Evolutionary conservation across 2,113 vertebrate genomes (phyloP), one percentile per base, ranked within the genome.

Genomic region (Oncorhynchus gorbuscha): DNA sequence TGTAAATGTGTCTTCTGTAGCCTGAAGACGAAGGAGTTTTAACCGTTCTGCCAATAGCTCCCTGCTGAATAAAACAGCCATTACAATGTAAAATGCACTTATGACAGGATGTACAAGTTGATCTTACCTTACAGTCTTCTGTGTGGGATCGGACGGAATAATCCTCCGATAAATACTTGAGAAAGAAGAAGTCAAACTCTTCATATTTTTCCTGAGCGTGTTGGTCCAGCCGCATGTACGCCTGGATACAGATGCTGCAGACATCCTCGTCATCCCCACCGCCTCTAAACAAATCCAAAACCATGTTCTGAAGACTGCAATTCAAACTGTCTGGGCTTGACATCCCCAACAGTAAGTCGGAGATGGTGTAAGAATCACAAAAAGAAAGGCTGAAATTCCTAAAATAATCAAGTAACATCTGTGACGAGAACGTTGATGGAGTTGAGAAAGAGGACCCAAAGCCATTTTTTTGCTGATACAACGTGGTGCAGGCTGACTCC

Each of bases 141-240:
- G 92, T 79, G 87, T 93, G 95, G 89, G 95, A 94, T 84, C 93
- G 90, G 78, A 96, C 95, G 66, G 95, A 96, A 85, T 95, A 95
- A 77, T 95, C 94, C 79, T 94, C 93, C n/a, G 93, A 92, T 89
- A 95, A 91, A 91, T 94, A 94, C 88, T 95, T 95, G 91, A 94
- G 93, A 86, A 95, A 92, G 89, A 96, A 88, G 91, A 93, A 86
- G 85, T 95, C 94, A 81, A 96, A 95, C 92, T 95, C 95, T 79
- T 95, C 94, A 77, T 95, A 95, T 93, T 95, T 96, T 95, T 96
- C 95, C 94, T 95, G 95, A 94, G 95, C 95, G 88, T 96, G 95
- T 94, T 94, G 94, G 91, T 95, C 95, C 89, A 95, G 92, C 87
- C 93, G 90, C 90, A 93, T 93, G 86, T 95, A 95, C 1, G 93